Evolutionary conservation across 2,113 vertebrate species (phyloP).

Genomic region (Raja brachyura): DNA sequence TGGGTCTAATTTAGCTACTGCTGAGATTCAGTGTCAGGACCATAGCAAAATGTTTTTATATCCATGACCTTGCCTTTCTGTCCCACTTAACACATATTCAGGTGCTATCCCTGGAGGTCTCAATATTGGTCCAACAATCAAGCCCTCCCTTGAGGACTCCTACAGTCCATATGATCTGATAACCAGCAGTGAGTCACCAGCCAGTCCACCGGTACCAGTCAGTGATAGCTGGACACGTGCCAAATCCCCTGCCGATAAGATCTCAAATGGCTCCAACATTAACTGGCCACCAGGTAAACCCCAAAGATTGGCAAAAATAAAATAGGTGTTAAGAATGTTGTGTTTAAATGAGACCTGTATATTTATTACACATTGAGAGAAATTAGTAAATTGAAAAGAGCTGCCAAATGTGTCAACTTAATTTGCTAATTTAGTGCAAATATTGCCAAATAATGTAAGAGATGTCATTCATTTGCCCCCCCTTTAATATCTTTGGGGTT

Average conservation of each 20-base stretch:
- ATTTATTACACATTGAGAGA: slow-evolving; percentile 29
- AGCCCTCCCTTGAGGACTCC: slow-evolving; percentile 87
- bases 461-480: slow-evolving; percentile 19
- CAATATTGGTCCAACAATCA: slow-evolving; percentile 75
- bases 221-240: slow-evolving; percentile 93
- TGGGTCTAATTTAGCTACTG: slow-evolving; percentile 36
- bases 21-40: slow-evolving; percentile 32
- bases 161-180: slow-evolving; percentile 89
- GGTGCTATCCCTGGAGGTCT: slow-evolving; percentile 90
- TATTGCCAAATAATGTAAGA: slow-evolving; percentile 11
- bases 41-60: slow-evolving; percentile 35
- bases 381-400: slow-evolving; percentile 17
- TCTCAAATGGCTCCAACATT: slow-evolving; percentile 91
- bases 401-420: slow-evolving; percentile 19
- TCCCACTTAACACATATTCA: slow-evolving; percentile 45
- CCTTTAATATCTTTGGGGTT: slow-evolving; percentile 24
- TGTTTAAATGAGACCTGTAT: slow-evolving; percentile 32
- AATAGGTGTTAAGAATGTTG: slow-evolving; percentile 38
- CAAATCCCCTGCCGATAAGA: slow-evolving; percentile 87
- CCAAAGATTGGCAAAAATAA: slow-evolving; percentile 31
- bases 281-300: slow-evolving; percentile 92
- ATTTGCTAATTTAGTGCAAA: slow-evolving; percentile 25
- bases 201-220: slow-evolving; percentile 79
- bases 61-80: slow-evolving; percentile 37
- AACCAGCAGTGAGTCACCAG: slow-evolving; percentile 79